Conservation (phyloP, 2,888 invertebrate species). For the Ptychoptera albimana region DNA sequence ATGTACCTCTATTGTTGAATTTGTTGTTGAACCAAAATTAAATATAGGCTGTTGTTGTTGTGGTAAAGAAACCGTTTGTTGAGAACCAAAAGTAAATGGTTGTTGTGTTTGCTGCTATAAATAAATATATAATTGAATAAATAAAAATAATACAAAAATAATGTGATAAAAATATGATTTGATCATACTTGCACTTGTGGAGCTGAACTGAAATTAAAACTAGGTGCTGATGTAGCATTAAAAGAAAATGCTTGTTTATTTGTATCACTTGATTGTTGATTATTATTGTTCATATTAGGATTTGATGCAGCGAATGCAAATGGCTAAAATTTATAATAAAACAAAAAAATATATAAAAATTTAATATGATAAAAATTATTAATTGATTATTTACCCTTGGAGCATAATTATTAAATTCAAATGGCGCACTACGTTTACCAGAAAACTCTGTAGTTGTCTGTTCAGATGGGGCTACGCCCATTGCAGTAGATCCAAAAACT, state of each 20-base stretch:
- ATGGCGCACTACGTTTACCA: too few relatives aligned
- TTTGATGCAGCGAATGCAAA: constrained; percentile 7
- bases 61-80: neutral
- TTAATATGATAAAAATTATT: neutral
- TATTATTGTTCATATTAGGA: constrained; percentile 3
- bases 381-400: too few relatives aligned
- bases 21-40: constrained; percentile 13
- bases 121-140: too few relatives aligned
- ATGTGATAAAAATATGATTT: too few relatives aligned
- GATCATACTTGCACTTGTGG: neutral
- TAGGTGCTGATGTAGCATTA: constrained; percentile 3
- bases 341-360: neutral
- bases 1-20: constrained; percentile 3
- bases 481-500: too few relatives aligned
- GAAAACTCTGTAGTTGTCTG: too few relatives aligned
- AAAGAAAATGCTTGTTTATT: constrained; percentile 5
- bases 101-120: neutral
- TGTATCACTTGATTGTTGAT: neutral
- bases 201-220: constrained; percentile 5
- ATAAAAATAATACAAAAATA: too few relatives aligned
- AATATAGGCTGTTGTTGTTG: constrained; percentile 7
- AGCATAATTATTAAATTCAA: too few relatives aligned
- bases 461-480: too few relatives aligned
- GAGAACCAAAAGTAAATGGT: constrained; percentile 4
- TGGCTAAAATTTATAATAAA: constrained; percentile 4